Conservation (phyloP, 2,113 vertebrate genomes). For the Ammodytes marinus region DNA sequence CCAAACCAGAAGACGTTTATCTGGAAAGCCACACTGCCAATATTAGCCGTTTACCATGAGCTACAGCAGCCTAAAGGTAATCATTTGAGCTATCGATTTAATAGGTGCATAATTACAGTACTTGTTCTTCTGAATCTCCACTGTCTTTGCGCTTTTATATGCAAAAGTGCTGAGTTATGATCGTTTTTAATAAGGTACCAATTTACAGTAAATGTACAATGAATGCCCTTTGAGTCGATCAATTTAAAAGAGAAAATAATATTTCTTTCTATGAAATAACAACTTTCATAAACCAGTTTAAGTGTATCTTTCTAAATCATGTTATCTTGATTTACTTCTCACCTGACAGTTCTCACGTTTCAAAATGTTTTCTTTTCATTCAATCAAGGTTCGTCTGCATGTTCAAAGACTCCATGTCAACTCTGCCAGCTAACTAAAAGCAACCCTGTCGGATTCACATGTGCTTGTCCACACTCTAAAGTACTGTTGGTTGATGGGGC, state of each 20-base stretch:
- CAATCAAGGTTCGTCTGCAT: conserved; percentile 75
- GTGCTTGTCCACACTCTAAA: conserved; percentile 87
- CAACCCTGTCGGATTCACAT: conserved; percentile 85
- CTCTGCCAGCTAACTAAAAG: conserved; percentile 89
- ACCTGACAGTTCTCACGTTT: neutral
- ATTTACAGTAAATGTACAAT: too few species aligned
- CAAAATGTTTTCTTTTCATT: neutral
- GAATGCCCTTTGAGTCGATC: neutral
- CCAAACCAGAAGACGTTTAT: conserved; percentile 75
- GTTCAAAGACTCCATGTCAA: conserved; percentile 81
- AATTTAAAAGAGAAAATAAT: neutral
- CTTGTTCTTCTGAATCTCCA: neutral
- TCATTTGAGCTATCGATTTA: neutral
- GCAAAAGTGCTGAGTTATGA: neutral
- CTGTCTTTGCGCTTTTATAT: neutral
- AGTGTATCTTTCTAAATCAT: neutral
- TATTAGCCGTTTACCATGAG: conserved; percentile 83
- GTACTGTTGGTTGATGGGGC: conserved; percentile 84
- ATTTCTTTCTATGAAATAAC: neutral
- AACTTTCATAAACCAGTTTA: neutral
- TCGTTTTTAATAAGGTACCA: neutral
- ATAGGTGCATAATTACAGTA: neutral
- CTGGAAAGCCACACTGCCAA: conserved; percentile 71
- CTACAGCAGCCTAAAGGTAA: conserved; percentile 87
- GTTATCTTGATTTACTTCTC: neutral